Evolutionary conservation across 1,140 invertebrate genomes (phyloP), one percentile per base, ranked within the genome.

Genomic region (Bombus huntii): DNA sequence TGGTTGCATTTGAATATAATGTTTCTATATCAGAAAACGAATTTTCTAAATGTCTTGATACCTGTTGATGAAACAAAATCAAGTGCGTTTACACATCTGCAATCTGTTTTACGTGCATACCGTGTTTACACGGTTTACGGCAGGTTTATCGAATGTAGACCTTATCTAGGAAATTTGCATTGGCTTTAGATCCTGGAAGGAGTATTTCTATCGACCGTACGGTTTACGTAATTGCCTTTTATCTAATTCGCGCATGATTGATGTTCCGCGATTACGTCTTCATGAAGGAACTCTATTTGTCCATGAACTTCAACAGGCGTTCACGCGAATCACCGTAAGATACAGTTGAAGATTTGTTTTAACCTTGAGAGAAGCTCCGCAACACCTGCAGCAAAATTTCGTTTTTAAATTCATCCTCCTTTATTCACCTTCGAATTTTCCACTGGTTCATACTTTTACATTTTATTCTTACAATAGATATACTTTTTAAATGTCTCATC

Each of bases 231-330:
- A 80, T 70, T 70, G 37, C 34, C 53, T 53, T 70, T 80, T 80
- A 80, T 80, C 31, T 80, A 80, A 70, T 80, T 80, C 65, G 68
- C 31, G 77, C 42, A 47, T 80, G 77, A 80, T 70, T 37, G 44
- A 70, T 68, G 77, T 47, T 68, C 10, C 28, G 18, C 31, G 62
- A 37, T 80, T 68, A 47, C 62, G 34, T 53, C 34, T 28, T 25
- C 77, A n/a, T 2, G 9, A 31, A 80, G 77, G 65, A 70, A 77
- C 75, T 77, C 31, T 15, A 31, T 22, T 70, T 37, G 65, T 37
- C 59, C 75, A 37, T 65, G 75, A 77, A 77, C 75, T 77, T 77
- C 75, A 77, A 65, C 75, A 39, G 37, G 18, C 5, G 68, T 39
- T 70, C 25, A 5, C 68, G 34, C 4, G 10, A 70, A 70, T 37